Conservation (phyloP, 2,888 invertebrate genomes). For the Drosophila nr. fundita region DNA sequence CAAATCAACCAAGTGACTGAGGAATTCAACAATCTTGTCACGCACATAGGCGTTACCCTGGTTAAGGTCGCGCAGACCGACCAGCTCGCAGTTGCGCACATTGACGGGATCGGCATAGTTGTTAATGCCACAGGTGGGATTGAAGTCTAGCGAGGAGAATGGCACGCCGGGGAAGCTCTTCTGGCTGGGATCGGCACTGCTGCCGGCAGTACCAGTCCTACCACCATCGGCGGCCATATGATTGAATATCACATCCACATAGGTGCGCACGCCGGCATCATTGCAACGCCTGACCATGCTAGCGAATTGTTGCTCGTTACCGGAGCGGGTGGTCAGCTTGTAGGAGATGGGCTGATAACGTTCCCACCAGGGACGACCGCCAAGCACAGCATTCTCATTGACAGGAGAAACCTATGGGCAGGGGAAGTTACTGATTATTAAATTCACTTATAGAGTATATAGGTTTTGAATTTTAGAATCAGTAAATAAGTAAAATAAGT, state of each 20-base stretch:
- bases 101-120: slow-evolving; percentile 88
- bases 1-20: slow-evolving; percentile 85
- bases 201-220: slow-evolving; percentile 88
- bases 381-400: slow-evolving; percentile 89
- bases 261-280: slow-evolving; percentile 91
- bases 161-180: slow-evolving; percentile 89
- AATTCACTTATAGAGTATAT: background rate
- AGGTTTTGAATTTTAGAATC: background rate
- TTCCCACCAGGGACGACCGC: slow-evolving; percentile 93
- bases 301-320: slow-evolving; percentile 89
- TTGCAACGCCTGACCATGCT: slow-evolving; percentile 93
- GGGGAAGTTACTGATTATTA: background rate
- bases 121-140: slow-evolving; percentile 88
- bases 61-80: slow-evolving; percentile 91
- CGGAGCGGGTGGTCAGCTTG: slow-evolving; percentile 90
- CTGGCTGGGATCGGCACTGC: slow-evolving; percentile 86
- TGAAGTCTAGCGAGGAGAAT: slow-evolving; percentile 89
- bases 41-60: slow-evolving; percentile 86
- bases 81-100: slow-evolving; percentile 90
- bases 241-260: slow-evolving; percentile 93
- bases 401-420: slow-evolving; percentile 88
- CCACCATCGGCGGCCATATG: slow-evolving; percentile 90
- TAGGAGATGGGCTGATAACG: slow-evolving; percentile 95
- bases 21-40: slow-evolving; percentile 75
- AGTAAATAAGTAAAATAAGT: background rate